phyloP scores from a whole-genome alignment of 1,140 invertebrate genomes.

The Lutraria rhynchaena region DNA sequence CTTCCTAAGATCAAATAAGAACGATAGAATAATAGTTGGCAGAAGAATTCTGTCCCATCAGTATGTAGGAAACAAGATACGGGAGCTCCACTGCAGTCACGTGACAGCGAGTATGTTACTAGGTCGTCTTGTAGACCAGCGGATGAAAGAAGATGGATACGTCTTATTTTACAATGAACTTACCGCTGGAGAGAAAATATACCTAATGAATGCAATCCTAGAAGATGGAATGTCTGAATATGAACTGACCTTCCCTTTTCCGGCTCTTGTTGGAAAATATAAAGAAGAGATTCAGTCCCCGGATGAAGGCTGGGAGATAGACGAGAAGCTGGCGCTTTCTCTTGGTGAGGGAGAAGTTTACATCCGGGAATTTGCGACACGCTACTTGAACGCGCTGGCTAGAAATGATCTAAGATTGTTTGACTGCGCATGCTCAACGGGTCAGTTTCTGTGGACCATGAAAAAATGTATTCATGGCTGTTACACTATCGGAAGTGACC shows the following conservation, averaged over 20 bases:
- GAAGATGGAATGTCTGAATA: slow-evolving; percentile 53
- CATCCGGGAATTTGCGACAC: slow-evolving; percentile 62
- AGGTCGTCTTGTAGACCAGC: slow-evolving; percentile 63
- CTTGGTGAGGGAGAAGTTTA: slow-evolving; percentile 70
- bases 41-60: slow-evolving; percentile 68
- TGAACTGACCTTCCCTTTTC: slow-evolving; percentile 68
- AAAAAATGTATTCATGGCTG: slow-evolving; percentile 57
- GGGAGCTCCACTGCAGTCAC: slow-evolving; percentile 71
- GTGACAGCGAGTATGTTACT: slow-evolving; percentile 67
- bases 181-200: slow-evolving; percentile 62
- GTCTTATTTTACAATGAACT: slow-evolving; percentile 63
- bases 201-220: slow-evolving; percentile 66
- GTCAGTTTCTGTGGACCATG: slow-evolving; percentile 70
- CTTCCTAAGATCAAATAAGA: slow-evolving; percentile 54
- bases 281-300: slow-evolving; percentile 68
- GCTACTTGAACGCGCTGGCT: slow-evolving; percentile 62
- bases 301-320: slow-evolving; percentile 71
- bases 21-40: slow-evolving; percentile 58
- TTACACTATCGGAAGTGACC: slow-evolving; percentile 67
- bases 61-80: slow-evolving; percentile 65
- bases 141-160: slow-evolving; percentile 65
- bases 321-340: slow-evolving; percentile 68
- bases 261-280: slow-evolving; percentile 54
- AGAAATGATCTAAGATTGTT: slow-evolving; percentile 63
- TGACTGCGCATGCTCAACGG: slow-evolving; percentile 71